Evolutionary conservation across 2,113 vertebrate genomes (phyloP).

Genomic region (Machaerirhynchus nigripectus): DNA sequence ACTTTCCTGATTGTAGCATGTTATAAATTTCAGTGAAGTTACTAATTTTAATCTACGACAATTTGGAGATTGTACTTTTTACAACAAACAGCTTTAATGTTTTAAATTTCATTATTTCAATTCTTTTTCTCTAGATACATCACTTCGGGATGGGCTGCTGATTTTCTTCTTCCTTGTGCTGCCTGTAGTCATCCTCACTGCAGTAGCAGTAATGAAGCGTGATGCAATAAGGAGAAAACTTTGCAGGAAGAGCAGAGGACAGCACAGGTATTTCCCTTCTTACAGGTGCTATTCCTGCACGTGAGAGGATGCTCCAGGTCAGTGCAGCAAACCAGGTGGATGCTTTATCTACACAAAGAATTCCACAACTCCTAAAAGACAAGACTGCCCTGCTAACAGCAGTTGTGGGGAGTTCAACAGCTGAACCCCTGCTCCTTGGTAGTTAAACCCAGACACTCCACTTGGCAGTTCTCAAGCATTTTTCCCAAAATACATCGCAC

Average conservation of each 20-base stretch:
- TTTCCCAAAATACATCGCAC: background rate
- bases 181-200: constrained; percentile 52
- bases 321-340: background rate
- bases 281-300: background rate
- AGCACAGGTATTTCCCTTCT: constrained; percentile 15
- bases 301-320: background rate
- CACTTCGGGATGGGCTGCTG: constrained; percentile 83
- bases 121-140: constrained; percentile 73
- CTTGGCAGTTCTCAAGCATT: background rate
- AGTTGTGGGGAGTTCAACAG: background rate
- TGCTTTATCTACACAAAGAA: background rate
- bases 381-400: background rate
- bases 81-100: background rate
- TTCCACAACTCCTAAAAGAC: background rate
- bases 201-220: constrained; percentile 52
- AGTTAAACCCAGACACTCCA: background rate
- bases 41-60: background rate
- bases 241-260: constrained; percentile 42
- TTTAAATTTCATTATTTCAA: background rate
- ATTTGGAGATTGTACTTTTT: background rate
- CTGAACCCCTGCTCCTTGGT: background rate
- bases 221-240: constrained; percentile 50
- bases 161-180: constrained; percentile 87
- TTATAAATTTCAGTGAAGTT: background rate
- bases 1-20: background rate